Base-by-base conservation (phyloP, 2,888 invertebrate genomes). In the Trachelus stipa region DNA sequence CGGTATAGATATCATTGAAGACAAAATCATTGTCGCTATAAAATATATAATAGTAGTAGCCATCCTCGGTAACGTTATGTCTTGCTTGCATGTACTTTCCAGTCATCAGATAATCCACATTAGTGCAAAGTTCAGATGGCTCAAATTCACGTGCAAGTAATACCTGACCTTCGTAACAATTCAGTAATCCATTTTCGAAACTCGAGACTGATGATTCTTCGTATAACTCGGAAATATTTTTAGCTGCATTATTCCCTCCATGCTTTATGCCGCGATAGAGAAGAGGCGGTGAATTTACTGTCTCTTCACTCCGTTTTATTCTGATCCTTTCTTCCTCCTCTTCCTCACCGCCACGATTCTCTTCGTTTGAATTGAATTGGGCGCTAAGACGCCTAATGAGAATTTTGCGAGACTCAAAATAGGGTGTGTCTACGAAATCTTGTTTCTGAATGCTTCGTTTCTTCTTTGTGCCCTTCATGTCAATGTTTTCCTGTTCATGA, bases 11-110 rank as follows among this genome's bases (percentile, higher is more conserved):
- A 88, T 96, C 95, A 91, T 97, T 97, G 74, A 93, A 94, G 12
- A 95, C 94, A 84, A 95, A 92, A 90, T 96, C 97, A 92, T 97
- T 97, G 89, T 97, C 96, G 86, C 96, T 97, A 88, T 97, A 97
- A 91, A 97, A 97, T 84, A 97, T 96, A 86, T 97, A 97, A 91
- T 97, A 97, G 90, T 97, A 97, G 91, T 97, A 97, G 11, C 97
- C 97, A 88, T 96, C 95, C 76, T 94, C 93, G 68, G 93, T 92
- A 34, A 97, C 95, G 83, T 96, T 94, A 86, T 97, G 96, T 79
- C 93, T 93, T 0, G 94, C 93, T 81, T 94, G 92, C 92, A 96
- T 95, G 82, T 95, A 95, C 35, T 94, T 94, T 11, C 94, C 94
- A 79, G 93, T 93, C 85, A 96, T 94, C 83, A 96, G 92, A 85